These are phyloP conservation scores for Lepidonotus clava DNA, from an alignment of 2,888 invertebrate species.

Conservation along the genomic window DNA sequence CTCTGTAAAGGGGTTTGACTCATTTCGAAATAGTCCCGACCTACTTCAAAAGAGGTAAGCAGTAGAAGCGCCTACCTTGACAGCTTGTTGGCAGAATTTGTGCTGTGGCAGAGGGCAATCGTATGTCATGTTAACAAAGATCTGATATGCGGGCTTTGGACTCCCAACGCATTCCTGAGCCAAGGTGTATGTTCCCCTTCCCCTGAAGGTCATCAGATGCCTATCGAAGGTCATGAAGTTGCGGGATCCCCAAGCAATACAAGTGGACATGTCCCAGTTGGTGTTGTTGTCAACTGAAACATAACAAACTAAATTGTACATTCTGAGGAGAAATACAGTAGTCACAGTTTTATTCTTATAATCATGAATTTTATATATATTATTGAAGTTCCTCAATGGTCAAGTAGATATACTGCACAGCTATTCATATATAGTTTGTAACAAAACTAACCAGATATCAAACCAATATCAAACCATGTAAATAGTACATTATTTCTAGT, in stretches of 20 bases:
- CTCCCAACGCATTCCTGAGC: conserved; percentile 63
- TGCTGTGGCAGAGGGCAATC: conserved; percentile 56
- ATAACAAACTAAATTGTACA: neutral
- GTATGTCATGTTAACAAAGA: conserved; percentile 64
- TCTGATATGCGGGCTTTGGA: conserved; percentile 58
- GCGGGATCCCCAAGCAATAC: conserved; percentile 60
- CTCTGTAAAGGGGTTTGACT: too few species aligned
- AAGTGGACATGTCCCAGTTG: conserved; percentile 56
- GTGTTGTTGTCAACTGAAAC: conserved; percentile 55
- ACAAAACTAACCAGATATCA: too few species aligned
- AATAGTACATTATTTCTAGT: neutral
- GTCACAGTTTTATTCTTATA: neutral
- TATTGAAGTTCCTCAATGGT: neutral
- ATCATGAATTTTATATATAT: neutral
- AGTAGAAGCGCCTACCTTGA: conserved; percentile 62
- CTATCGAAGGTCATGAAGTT: conserved; percentile 65
- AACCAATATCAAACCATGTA: neutral
- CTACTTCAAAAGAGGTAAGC: too few species aligned
- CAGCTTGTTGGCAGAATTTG: conserved; percentile 59
- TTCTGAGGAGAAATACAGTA: neutral
- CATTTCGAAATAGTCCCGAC: too few species aligned
- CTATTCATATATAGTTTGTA: too few species aligned
- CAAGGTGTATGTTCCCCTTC: conserved; percentile 63
- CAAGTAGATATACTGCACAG: too few species aligned
- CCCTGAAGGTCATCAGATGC: conserved; percentile 60